Percentiles rank a stretch among this genome's conserved stretches.
Conservation (phyloP, 2,797 vertebrate species). For the Podarcis lilfordi region DNA sequence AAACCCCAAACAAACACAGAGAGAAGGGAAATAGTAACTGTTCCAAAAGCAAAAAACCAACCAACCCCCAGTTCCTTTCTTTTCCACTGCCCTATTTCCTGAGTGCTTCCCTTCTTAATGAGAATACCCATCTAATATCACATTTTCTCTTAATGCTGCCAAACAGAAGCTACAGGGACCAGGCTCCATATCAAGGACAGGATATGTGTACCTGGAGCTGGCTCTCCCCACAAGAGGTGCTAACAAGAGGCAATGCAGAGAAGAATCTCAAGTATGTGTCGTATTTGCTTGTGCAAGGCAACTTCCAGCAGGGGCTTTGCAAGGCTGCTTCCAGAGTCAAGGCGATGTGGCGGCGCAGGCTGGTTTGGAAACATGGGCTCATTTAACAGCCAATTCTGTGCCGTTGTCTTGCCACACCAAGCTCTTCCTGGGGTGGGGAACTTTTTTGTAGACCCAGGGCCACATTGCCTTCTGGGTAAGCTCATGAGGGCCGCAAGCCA, state of each 20-base stretch:
- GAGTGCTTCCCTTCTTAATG: conserved; percentile 45
- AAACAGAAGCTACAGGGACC: too few relatives aligned
- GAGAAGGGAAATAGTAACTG: neutral
- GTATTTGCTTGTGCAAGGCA: conserved; percentile 39
- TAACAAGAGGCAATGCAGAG: conserved; percentile 65
- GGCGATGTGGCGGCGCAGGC: neutral
- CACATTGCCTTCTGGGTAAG: too few relatives aligned
- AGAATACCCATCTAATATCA: too few relatives aligned
- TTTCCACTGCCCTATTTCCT: neutral
- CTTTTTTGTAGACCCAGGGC: too few relatives aligned
- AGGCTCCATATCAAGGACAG: too few relatives aligned
- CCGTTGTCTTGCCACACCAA: neutral
- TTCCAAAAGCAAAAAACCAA: neutral
- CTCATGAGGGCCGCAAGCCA: too few relatives aligned
- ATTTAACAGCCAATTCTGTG: neutral
- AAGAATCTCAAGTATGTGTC: conserved; percentile 75
- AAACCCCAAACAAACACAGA: too few relatives aligned
- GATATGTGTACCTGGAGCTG: neutral
- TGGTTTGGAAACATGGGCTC: neutral
- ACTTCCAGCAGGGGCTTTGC: conserved; percentile 41
- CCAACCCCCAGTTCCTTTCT: too few relatives aligned
- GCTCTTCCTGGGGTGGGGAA: neutral
- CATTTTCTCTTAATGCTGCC: too few relatives aligned
- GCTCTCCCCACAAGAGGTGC: conserved; percentile 52
- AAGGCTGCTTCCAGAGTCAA: conserved; percentile 23